Base-by-base conservation (phyloP, 2,113 vertebrate species). In the Notarius lentiginosus region DNA sequence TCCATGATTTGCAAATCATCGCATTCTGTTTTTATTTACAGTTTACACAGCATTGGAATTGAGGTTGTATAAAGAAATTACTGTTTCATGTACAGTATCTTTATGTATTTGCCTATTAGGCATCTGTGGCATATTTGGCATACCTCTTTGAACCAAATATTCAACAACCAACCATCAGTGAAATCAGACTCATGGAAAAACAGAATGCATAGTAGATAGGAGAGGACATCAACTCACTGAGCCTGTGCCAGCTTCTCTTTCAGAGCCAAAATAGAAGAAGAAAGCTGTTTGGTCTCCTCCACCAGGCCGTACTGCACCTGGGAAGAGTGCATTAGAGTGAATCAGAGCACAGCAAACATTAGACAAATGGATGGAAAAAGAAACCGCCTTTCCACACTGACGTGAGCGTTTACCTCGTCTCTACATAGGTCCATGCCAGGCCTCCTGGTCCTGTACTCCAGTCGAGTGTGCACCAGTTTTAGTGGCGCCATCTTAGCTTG, bases 391-490 rank as follows among this genome's bases (percentile, higher is more conserved):
- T 41, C 18, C 34, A 5, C 14, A 1, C 49, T 12, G 73, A 76
- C 6, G 7, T 77, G 49, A 55, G 8, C 0, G 5, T 27, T 73
- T 87, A 99, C 98, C 97, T 98, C 92, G 11, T 99, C 98, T 90
- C 94, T 92, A 90, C 97, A 99, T 51, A 97, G 95, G 84, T 99
- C 98, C 86, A 93, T 51, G 0, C 92, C 93, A 18, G 97, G 95
- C 76, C 98, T 95, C 86, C 20, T 88, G 86, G 92, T 97, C 88
- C 98, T 94, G 77, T 95, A 95, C 93, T 99, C 98, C 91, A 99
- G 94, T 20, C 98, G 95, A 30, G 97, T 99, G 85, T 99, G 98
- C 14, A 94, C 96, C 80, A 99, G 94, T 81, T 99, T 98, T 90
- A 99, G 90, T 47, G 92, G 96, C 41, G 93, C 91, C 0, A 86